Conservation (phyloP, 1,140 invertebrate genomes). For the Eubasilissa regina region DNA sequence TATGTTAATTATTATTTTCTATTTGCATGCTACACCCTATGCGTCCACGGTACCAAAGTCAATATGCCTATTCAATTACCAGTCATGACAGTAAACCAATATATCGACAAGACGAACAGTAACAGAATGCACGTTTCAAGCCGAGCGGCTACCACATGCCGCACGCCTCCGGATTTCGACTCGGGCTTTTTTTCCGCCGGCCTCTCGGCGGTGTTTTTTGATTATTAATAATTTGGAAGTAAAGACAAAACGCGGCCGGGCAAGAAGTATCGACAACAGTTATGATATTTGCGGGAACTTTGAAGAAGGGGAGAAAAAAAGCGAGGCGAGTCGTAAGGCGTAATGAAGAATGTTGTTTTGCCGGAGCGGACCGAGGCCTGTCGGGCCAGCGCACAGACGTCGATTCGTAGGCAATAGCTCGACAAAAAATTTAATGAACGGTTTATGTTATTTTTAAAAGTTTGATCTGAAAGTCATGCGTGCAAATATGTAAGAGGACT, state of each 20-base stretch:
- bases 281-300: constrained; percentile 50
- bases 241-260: constrained; percentile 43
- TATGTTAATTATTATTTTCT: no score
- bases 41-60: background rate
- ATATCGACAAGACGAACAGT: background rate
- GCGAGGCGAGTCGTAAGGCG: background rate
- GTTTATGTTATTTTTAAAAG: no score
- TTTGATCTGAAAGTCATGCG: no score
- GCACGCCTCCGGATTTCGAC: background rate
- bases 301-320: constrained; percentile 35
- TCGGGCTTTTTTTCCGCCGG: background rate
- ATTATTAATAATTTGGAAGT: constrained; percentile 32
- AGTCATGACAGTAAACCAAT: constrained; percentile 11
- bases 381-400: constrained; percentile 27
- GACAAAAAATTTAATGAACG: no score
- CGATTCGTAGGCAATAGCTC: no score
- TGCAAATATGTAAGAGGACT: no score
- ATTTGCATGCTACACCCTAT: no score
- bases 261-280: constrained; percentile 47
- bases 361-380: background rate
- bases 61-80: constrained; percentile 41
- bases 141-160: background rate
- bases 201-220: no score
- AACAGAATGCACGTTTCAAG: background rate
- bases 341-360: constrained; percentile 38